Percentiles rank a stretch among this genome's conserved stretches.
These are phyloP conservation scores for Clanis bilineata DNA, from an alignment of 2,888 invertebrate genomes.

Conservation along the genomic window DNA sequence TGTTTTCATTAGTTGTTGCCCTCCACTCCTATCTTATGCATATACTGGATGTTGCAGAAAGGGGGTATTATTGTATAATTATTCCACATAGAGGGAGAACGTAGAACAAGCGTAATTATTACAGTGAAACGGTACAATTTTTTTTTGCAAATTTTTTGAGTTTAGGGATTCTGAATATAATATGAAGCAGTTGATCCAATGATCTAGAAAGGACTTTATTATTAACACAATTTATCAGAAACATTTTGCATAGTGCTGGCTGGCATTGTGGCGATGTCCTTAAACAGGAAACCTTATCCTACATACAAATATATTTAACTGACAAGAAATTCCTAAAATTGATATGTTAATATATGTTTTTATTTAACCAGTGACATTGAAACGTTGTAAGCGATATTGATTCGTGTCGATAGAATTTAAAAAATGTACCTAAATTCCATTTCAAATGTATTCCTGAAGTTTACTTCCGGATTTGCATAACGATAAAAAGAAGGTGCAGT, in stretches of 20 bases:
- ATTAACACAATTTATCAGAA: no score
- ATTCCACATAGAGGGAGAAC: no score
- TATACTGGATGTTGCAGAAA: no score
- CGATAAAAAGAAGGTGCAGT: not conserved
- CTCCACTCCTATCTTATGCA: not conserved
- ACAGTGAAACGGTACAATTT: no score
- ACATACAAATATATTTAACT: not conserved
- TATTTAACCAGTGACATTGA: not conserved
- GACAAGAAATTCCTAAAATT: not conserved
- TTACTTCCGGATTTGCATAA: slow-evolving; percentile 17
- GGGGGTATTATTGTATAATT: no score
- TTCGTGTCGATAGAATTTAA: not conserved
- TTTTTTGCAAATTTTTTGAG: no score
- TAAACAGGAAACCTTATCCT: not conserved
- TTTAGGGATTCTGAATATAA: no score
- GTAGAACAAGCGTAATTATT: no score
- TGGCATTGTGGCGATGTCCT: not conserved
- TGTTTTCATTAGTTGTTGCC: slow-evolving; percentile 1
- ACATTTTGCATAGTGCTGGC: no score
- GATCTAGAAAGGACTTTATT: no score
- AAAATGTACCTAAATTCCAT: not conserved
- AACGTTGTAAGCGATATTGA: not conserved
- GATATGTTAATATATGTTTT: not conserved
- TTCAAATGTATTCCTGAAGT: not conserved
- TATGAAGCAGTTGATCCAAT: no score